Base-by-base conservation (phyloP, 2,888 invertebrate species). In the Zelleria hepariella region DNA sequence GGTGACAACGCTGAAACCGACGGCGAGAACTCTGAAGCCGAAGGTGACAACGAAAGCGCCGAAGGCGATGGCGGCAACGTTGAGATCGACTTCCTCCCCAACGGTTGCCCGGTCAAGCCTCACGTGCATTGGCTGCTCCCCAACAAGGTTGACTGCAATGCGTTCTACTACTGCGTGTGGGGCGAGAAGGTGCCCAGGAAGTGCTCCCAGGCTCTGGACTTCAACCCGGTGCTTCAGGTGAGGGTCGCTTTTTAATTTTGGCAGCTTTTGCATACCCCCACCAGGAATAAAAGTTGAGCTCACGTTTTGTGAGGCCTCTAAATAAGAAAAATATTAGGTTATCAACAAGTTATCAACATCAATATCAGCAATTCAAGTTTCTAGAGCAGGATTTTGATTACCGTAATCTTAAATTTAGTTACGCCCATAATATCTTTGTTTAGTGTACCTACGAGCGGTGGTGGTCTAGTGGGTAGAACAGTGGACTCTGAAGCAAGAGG, bases 141-240 rank as follows among this genome's bases (percentile, higher is more conserved):
- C 2, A 74, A 80, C 61, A 73, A 72, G 59, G 62, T 65, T 10
- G 69, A 79, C 58, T 85, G 83, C 67, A 77, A 70, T 26, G 21
- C 67, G 4, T 86, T 83, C 75, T 86, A 83, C 65, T 77, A 78
- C 64, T 86, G 86, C 65, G 80, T 80, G 32, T 77, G 78, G 75
- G 84, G 83, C 56, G 55, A 68, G n/a, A 70, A 68, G 58, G 72
- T 76, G 1, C 62, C 66, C 20, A 71, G 70, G 42, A 20, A 66
- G 24, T 85, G 85, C 57, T 63, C 78, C 1, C 10, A 47, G 0
- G 59, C 64, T 0, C 64, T 80, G 23, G 77, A 82, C 63, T 85
- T 85, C 69, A 82, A 83, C 67, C 70, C 68, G 27, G 42, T 51
- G 1, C 59, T 77, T 8, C 82, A 82, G 75, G 83, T 84, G 58